Evolutionary conservation across 2,888 invertebrate genomes (phyloP).

Genomic region (Agrochola lychnidis): DNA sequence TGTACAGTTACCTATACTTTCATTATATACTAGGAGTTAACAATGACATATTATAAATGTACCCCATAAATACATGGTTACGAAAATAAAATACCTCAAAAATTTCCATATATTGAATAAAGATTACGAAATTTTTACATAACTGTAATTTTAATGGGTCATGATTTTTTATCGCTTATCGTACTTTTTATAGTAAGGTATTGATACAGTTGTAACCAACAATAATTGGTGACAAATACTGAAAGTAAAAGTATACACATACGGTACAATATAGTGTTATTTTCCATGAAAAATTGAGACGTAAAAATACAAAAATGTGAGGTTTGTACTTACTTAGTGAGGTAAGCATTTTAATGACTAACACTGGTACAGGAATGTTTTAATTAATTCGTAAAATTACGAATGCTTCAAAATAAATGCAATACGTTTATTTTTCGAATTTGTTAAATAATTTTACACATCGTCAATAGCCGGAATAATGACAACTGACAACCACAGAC

Average conservation of each 20-base stretch:
- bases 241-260: neutral
- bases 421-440: conserved; percentile 34
- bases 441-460: conserved; percentile 22
- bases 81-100: neutral
- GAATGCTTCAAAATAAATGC: conserved; percentile 51
- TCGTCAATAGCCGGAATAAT: conserved; percentile 41
- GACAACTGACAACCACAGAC: conserved; percentile 19
- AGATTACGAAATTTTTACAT: conserved; percentile 49
- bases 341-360: conserved; percentile 56
- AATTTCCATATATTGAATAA: neutral
- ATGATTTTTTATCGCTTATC: conserved; percentile 4
- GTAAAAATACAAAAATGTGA: conserved; percentile 21
- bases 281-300: neutral
- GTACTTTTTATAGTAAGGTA: neutral
- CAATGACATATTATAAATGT: neutral
- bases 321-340: conserved; percentile 57
- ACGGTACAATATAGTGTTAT: neutral
- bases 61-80: neutral
- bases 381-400: conserved; percentile 3
- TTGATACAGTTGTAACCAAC: conserved; percentile 36
- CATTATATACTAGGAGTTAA: too few relatives aligned
- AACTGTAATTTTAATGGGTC: conserved; percentile 34
- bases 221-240: neutral
- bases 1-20: too few relatives aligned
- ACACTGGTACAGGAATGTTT: conserved; percentile 54